Evolutionary conservation across 1,140 invertebrate species (phyloP), one percentile per base, ranked within the genome.

Genomic region (Hesperophylax magnus): DNA sequence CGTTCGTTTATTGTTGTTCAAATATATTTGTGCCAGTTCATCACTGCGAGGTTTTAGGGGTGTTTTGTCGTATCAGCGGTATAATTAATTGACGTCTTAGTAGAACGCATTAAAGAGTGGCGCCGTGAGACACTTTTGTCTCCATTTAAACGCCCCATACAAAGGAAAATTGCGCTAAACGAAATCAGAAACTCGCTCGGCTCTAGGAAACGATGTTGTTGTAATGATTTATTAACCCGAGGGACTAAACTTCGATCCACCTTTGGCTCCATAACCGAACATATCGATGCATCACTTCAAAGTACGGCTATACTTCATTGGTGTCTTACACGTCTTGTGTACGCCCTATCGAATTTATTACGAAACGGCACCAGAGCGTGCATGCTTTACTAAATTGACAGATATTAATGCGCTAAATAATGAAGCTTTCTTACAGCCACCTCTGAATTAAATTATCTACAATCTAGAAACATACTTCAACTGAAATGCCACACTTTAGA

Each of bases 141-240:
- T 65, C 15, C 47, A 75, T 31, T 76, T 60, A 8, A 75, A 60
- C 56, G 27, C 24, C 52, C 27, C 24, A 9, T 58, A 60, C 24
- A 34, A 60, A 20, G 54, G 56, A 76, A 60, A 18, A 18, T 76
- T 76, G 17, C 27, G 56, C 34, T 76, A 60, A 76, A 76, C 72
- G 72, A 76, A 76, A 76, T 76, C 72, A 76, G 72, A 60, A 58
- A 58, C 72, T 60, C n/a, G 24, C 72, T 31, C 56, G 18, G 20
- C 24, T 76, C 31, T 76, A 34, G 53, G 56, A 58, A 81, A 84
- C 78, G 79, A 83, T 77, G 82, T 81, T 80, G 80, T 84, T 84
- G 80, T 79, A 79, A 84, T 84, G 82, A 84, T 84, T 84, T 84
- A 84, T 81, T 81, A 72, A 84, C 74, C 27, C 53, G 27, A 24